Base-by-base conservation (phyloP, 2,797 vertebrate genomes). In the Ctenochaetus hawaiiensis region DNA sequence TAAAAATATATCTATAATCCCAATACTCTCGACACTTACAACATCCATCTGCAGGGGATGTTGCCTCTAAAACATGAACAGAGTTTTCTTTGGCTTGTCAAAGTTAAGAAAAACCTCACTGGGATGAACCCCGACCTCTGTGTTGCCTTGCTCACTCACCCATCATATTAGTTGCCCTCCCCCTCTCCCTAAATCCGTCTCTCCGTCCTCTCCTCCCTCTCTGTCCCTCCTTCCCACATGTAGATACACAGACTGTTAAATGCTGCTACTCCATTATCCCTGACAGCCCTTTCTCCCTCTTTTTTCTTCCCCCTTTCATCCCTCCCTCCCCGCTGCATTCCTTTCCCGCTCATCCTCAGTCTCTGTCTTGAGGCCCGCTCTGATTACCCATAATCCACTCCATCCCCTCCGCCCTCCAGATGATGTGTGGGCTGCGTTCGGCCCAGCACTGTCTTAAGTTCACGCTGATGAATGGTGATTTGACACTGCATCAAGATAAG, bases 181-280 rank as follows among this genome's bases (percentile, higher is more conserved):
- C 67, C 45, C 61, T 58, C 67, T 83, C 75, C 57, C 58, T 69
- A 72, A 61, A 84, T 77, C 87, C 75, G 80, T 85, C 84, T 82
- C 82, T 81, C 72, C 11, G 6, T 66, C 77, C 69, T 54, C 54
- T 39, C 77, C 80, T 71, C 52, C 67, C 83, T 66, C 63, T 34
- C 59, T 22, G 49, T 65, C 75, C 51, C 63, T 71, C 75, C 75
- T 74, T 86, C 90, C 80, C 84, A 77, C 71, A 77, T 77, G 80
- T n/a, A 82, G 90, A 91, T 89, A 75, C 76, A 83, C 9, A 84
- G 84, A 77, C 86, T 92, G 92, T 94, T 94, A 90, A 93, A 91
- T 90, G 80, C 75, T 54, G 81, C 85, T 87, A 53, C 86, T 93
- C 92, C 86, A 89, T 93, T 92, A 93, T 88, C 75, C 78, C 75